Evolutionary conservation across 1,140 invertebrate species (phyloP).

Genomic region (Tetraneura akinire): DNA sequence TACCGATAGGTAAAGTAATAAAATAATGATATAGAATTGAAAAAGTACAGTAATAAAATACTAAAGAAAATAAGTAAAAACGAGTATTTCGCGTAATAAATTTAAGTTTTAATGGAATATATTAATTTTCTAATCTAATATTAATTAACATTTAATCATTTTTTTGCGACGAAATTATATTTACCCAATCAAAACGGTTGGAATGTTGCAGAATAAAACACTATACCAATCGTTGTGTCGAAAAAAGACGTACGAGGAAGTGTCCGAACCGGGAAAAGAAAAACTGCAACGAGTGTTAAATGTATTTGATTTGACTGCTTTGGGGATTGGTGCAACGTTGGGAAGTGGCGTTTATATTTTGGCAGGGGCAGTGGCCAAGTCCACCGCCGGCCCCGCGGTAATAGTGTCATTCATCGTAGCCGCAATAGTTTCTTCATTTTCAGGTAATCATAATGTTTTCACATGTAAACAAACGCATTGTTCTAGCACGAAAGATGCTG

Average conservation of each 20-base stretch:
- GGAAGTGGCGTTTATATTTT: constrained; percentile 92
- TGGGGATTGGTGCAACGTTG: constrained; percentile 85
- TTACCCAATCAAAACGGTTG: too few species aligned
- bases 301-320: constrained; percentile 74
- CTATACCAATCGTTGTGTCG: constrained; percentile 52
- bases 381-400: constrained; percentile 82
- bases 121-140: too few species aligned
- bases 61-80: too few species aligned
- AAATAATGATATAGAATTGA: too few species aligned
- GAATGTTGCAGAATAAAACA: not conserved
- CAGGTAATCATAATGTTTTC: constrained; percentile 65
- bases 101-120: too few species aligned
- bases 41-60: too few species aligned
- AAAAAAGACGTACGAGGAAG: constrained; percentile 22
- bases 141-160: too few species aligned
- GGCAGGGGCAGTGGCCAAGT: constrained; percentile 82
- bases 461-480: too few species aligned
- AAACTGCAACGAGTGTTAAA: constrained; percentile 74
- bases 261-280: not conserved
- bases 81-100: too few species aligned
- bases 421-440: constrained; percentile 83
- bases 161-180: too few species aligned
- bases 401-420: constrained; percentile 85
- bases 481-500: too few species aligned
- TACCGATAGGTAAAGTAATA: too few species aligned